Percentiles rank a stretch among this genome's conserved stretches.
phyloP scores from a whole-genome alignment of 2,797 vertebrate species.

The Pangasius mekongensis region DNA sequence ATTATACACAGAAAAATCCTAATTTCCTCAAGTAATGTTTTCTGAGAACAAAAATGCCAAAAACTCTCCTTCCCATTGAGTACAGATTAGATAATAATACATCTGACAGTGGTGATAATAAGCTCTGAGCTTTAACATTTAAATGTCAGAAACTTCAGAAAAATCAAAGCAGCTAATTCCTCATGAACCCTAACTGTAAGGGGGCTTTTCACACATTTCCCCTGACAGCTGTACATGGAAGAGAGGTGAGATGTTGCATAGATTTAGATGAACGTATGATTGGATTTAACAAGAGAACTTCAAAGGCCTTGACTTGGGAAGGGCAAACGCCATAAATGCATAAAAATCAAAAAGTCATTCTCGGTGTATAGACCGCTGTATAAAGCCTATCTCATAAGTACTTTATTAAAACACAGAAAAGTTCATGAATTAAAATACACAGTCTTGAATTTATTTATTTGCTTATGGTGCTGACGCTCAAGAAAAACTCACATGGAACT shows the following conservation, averaged over 20 bases:
- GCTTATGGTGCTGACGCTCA: background rate
- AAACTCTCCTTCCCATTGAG: background rate
- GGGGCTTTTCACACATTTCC: background rate
- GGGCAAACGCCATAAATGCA: background rate
- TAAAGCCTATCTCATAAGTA: background rate
- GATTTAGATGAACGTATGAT: conserved; percentile 11
- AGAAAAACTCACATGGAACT: background rate
- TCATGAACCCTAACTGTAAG: conserved; percentile 6
- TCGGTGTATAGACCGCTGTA: background rate
- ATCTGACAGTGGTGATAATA: conserved; percentile 7
- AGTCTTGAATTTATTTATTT: background rate
- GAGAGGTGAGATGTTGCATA: conserved; percentile 12
- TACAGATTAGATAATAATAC: background rate
- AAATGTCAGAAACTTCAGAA: conserved; percentile 21
- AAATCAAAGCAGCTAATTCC: conserved; percentile 19
- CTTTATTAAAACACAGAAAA: background rate
- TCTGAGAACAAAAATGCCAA: background rate
- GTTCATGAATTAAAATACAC: background rate
- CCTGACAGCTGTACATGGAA: conserved; percentile 24
- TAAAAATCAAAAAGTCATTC: background rate
- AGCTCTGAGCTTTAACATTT: conserved; percentile 26
- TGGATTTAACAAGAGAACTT: background rate
- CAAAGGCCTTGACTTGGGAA: background rate
- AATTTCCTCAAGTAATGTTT: background rate
- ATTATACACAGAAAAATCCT: background rate